phyloP scores from a whole-genome alignment of 2,113 vertebrate genomes.

The Leucosticte australis region DNA sequence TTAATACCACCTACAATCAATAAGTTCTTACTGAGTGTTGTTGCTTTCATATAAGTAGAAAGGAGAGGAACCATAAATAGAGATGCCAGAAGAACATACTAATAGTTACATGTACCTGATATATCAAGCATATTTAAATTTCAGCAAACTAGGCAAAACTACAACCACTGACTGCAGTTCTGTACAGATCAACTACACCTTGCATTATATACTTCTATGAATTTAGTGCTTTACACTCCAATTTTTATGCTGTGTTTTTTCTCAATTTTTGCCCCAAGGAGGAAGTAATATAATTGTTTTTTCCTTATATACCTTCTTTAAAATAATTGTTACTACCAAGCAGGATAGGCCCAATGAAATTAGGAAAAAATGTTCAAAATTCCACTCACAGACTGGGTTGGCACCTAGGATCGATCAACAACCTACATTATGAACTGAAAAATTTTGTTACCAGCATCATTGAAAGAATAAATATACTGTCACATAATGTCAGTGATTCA shows the following conservation, averaged over 20 bases:
- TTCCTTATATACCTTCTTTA: not conserved
- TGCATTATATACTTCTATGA: not conserved
- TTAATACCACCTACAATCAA: not conserved
- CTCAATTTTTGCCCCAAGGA: not conserved
- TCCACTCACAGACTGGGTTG: not conserved
- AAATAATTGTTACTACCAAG: not conserved
- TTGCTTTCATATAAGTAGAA: not conserved
- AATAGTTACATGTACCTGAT: not conserved
- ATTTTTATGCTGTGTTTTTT: not conserved
- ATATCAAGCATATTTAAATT: not conserved
- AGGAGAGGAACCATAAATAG: not conserved
- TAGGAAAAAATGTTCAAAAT: not conserved
- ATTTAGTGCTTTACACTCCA: not conserved
- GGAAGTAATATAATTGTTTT: not conserved
- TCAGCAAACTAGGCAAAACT: not conserved
- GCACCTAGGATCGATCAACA: not conserved
- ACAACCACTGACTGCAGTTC: not conserved
- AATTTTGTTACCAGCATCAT: not conserved
- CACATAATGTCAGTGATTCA: not conserved
- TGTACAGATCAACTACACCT: not conserved
- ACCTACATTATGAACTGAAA: not conserved
- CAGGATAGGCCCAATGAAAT: not conserved
- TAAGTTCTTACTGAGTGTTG: not conserved
- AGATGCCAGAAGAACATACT: not conserved
- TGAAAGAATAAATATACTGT: not conserved